These are phyloP conservation scores for Dicentrarchus labrax DNA, from an alignment of 2,113 vertebrate species.

Conservation along the genomic window DNA sequence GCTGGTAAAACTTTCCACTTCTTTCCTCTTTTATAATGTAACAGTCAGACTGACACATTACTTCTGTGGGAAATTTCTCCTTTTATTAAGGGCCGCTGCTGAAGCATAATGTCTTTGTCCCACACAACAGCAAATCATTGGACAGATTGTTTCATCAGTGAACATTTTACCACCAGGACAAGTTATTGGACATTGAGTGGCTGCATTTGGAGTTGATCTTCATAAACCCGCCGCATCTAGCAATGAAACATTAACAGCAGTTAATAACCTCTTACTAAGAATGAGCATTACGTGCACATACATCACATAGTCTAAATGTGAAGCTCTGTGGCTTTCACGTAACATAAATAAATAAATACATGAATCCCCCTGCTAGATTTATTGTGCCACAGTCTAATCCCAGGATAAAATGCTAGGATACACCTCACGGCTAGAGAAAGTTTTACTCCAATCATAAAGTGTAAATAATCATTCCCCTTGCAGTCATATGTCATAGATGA, in stretches of 20 bases:
- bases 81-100: background rate
- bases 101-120: slow-evolving; percentile 9
- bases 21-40: slow-evolving; percentile 2
- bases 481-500: slow-evolving; percentile 14
- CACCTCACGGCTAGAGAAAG: background rate
- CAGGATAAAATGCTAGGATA: slow-evolving; percentile 40
- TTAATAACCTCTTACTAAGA: slow-evolving; percentile 31
- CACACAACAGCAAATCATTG: background rate
- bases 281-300: slow-evolving; percentile 56
- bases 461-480: slow-evolving; percentile 30
- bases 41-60: slow-evolving; percentile 27
- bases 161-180: slow-evolving; percentile 43
- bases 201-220: slow-evolving; percentile 37
- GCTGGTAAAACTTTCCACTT: slow-evolving; percentile 10
- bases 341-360: slow-evolving; percentile 46
- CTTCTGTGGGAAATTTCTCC: slow-evolving; percentile 1
- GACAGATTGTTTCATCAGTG: slow-evolving; percentile 43
- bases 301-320: slow-evolving; percentile 23
- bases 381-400: slow-evolving; percentile 21
- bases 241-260: slow-evolving; percentile 48
- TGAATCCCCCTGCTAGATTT: slow-evolving; percentile 17
- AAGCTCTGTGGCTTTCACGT: slow-evolving; percentile 28
- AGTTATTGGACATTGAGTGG: slow-evolving; percentile 46
- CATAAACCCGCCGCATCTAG: slow-evolving; percentile 1
- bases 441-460: slow-evolving; percentile 9